Evolutionary conservation across 2,797 vertebrate species (phyloP), one percentile per base, ranked within the genome.

Genomic region (Liasis olivaceus): DNA sequence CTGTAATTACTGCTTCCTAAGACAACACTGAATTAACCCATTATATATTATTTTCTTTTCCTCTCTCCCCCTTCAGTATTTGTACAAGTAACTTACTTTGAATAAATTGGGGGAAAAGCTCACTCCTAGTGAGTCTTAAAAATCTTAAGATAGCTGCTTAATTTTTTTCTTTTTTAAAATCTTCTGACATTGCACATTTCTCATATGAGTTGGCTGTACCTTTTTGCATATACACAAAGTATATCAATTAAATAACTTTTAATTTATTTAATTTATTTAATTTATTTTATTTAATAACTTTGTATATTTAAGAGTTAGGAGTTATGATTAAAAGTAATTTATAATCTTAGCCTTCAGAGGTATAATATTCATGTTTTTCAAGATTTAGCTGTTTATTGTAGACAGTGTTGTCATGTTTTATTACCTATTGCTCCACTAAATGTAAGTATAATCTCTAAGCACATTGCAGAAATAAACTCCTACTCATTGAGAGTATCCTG

Each of bases 1-100:
- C 97, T 98, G 64, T 98, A 98, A 98, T 14, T 93, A 81, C 51
- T 51, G 5, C 62, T 94, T 87, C 86, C 66, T 88, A 66, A 87
- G 0, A 24, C 66, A 92, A 54, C 36, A 89, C 1, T 0, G 0
- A 5, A 92, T 26, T 89, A 60, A 31, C 54, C 14, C 56, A 87
- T 15, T 0, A 66, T 47, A 24, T 86, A 87, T 72, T 91, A 7
- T 66, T 51, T 93, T 63, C 7, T 20, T 28, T 36, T 17, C 13
- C 15, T 15, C 13, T 62, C 13, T 87, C 11, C 26, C 5, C 6
- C 0, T 1, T 47, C 12, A n/a, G 42, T 54, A 86, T 42, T 91
- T 91, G 47, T 20, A 56, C 6, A 58, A 89, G 20, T 66, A 42
- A n/a, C 15, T 22, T 51, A 62, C 47, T 89, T 28, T 81, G 31